A percentile compares a stretch with the other conserved stretches of the same genome.
Evolutionary conservation across 2,888 invertebrate genomes (phyloP).

Genomic region (Empis livida): DNA sequence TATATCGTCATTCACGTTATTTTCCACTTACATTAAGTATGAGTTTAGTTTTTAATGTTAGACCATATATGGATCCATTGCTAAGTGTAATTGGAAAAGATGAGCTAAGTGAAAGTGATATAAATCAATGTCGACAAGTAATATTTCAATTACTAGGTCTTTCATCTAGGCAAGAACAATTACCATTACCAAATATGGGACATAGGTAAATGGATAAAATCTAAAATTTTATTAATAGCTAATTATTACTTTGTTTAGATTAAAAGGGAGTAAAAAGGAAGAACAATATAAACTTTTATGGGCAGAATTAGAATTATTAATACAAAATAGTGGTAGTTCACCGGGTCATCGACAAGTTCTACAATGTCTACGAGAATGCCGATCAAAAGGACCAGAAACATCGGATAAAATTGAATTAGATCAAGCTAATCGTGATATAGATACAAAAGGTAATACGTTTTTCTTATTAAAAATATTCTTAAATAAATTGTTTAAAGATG

Average conservation of each 20-base stretch:
- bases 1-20: constrained; percentile 71
- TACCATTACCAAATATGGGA: constrained; percentile 56
- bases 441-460: constrained; percentile 34
- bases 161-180: constrained; percentile 71
- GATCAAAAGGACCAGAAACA: constrained; percentile 39
- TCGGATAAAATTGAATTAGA: constrained; percentile 47
- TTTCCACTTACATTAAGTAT: constrained; percentile 83
- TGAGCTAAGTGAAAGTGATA: constrained; percentile 70
- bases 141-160: constrained; percentile 66
- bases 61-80: constrained; percentile 66
- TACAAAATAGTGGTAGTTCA: constrained; percentile 66
- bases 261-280: constrained; percentile 49
- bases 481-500: not conserved
- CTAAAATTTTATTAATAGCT: not conserved
- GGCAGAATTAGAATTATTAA: constrained; percentile 73
- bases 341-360: constrained; percentile 65
- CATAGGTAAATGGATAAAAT: constrained; percentile 39
- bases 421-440: constrained; percentile 43
- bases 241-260: constrained; percentile 12
- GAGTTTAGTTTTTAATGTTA: constrained; percentile 75
- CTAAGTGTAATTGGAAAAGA: constrained; percentile 70
- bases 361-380: constrained; percentile 67
- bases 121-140: constrained; percentile 72
- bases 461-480: not conserved
- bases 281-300: constrained; percentile 87